Evolutionary conservation across 2,888 invertebrate species (phyloP), one percentile per base, ranked within the genome.

Genomic region (Monoplex corrugatus): DNA sequence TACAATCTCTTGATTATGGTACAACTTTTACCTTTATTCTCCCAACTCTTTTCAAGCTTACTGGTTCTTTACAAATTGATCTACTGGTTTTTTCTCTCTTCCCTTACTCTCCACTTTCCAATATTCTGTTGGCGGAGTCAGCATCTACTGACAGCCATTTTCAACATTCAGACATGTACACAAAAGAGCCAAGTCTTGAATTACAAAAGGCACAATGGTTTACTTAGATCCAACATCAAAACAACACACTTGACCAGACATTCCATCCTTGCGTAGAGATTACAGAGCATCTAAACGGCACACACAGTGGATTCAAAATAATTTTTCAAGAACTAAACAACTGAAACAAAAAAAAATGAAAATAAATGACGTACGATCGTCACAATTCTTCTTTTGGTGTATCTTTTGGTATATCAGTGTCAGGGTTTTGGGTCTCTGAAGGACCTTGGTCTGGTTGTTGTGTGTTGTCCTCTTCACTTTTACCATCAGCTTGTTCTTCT

Each of bases 181-280:
- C n/a, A 23, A 28, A 68, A 28, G 28, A 28, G 32, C n/a, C 23
- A 68, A 68, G 32, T 68, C 23, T 8, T 23, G 75, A 38, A 35
- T 3, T 83, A 83, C 83, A 83, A 83, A 83, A 83, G 83, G 83
- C 83, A 83, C 83, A 83, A 83, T 83, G 83, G 83, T 83, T 83
- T 83, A 78, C 78, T 83, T n/a, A 68, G 45, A 45, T 44, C 75
- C 2, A 75, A 38, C 38, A 68, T 16, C 35, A 35, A 75, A 35
- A 75, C 35, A 35, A 75, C 75, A 38, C 75, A 75, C 75, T 38
- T 38, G 35, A 75, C 75, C 75, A 75, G 75, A 68, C 75, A 75
- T 38, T 38, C 57, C 28, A 57, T 57, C 57, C 57, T 57, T 57
- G 57, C 57, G 57, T 57, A 57, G 57, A 28, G 28, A 57, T 28